Base-by-base conservation (phyloP, 2,113 vertebrate species). In the Rhinoderma darwinii region DNA sequence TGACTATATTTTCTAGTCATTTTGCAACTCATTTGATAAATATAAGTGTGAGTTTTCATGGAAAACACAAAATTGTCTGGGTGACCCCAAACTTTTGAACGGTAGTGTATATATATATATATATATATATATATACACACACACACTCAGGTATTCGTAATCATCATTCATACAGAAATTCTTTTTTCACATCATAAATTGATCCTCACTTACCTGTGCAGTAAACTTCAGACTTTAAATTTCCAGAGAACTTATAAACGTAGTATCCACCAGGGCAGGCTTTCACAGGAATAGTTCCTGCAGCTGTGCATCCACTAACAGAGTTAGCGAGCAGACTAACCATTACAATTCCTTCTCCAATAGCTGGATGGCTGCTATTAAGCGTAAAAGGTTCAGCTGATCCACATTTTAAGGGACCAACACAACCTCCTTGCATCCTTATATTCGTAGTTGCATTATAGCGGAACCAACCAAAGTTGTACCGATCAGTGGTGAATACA, bases 401-500 rank as follows among this genome's bases (percentile, higher is more conserved):
- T 37, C 84, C 84, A 86, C 84, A 86, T 86, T 79, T 79, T n/a
- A 79, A 10, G 8, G 43, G 5, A 51, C 61, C 76, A 79, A 86
- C 47, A 56, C 84, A 86, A 18, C 84, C 75, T 37, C 80, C 84
- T 43, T 70, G 6, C 75, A 86, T 86, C n/a, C 43, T 86, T 39
- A 86, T 54, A 39, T 75, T 66, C 12, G 44, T 43, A 30, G 27
- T 79, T 25, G 61, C 84, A 54, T 25, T 86, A 44, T 79, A 86
- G 9, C 84, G 75, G 39, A 79, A 86, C 84, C 84, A 86, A 15
- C 84, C 84, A 86, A 86, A 79, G 75, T 50, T 54, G 32, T 70
- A 86, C 54, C 84, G 30, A n/a, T 86, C 84, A 39, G 84, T 86
- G 11, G 43, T 25, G 44, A 86, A 86, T 18, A 79, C 61, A 9